Evolutionary conservation across 2,797 vertebrate species (phyloP), one percentile per base, ranked within the genome.

Genomic region (Philypnodon macrostomus): DNA sequence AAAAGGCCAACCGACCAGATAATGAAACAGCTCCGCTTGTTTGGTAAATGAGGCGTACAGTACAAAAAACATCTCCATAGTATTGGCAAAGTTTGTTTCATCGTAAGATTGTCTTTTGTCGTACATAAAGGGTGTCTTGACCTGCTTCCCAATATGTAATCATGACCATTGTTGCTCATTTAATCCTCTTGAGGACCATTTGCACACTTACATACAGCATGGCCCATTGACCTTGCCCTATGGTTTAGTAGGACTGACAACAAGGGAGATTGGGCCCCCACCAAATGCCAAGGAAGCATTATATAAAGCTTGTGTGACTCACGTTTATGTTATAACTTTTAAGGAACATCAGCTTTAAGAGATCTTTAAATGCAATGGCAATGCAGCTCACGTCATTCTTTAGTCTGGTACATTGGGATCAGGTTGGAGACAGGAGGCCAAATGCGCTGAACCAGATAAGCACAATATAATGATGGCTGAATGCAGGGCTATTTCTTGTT

Each of bases 361-460:
- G n/a, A n/a, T n/a, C n/a, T n/a, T n/a, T n/a, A n/a, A n/a, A n/a
- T n/a, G n/a, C n/a, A n/a, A n/a, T n/a, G n/a, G n/a, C n/a, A n/a
- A 54, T 31, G 36, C 7, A 59, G 33, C 39, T 39, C 37, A 10
- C 7, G 21, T 23, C 21, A 23, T 6, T 3, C 21, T 23, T 42
- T 30, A 29, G 41, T 33, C 58, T 53, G 37, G 56, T 47, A 55
- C 60, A 64, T 41, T 45, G 44, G 63, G 49, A 72, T 78, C 67
- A 47, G 14, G 35, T 54, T 44, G 34, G 42, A 42, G 36, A 56
- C 52, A 58, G 54, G 47, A 66, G 69, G 62, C 26, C 58, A 73
- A 67, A 67, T 54, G 62, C 60, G 68, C 53, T 54, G 71, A 51
- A 67, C 74, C 67, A 54, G 60, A 74, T 81, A 49, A 23, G 66